Conservation (phyloP, 1,140 invertebrate species). For the Bradynema listronoti region DNA sequence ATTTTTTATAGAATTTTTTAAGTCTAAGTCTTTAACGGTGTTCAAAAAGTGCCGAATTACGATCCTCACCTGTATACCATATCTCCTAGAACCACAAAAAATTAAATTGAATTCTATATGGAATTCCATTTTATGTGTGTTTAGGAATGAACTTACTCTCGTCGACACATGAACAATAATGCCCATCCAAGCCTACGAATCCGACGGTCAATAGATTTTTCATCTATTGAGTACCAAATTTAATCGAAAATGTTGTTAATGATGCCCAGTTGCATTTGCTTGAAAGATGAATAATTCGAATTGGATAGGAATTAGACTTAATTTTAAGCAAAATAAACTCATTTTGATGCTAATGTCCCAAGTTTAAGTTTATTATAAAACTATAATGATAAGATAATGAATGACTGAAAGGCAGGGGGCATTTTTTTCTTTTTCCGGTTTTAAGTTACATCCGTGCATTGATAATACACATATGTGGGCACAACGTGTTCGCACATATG, state of each 20-base stretch:
- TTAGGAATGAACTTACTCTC: constrained; percentile 2
- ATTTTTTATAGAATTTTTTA: not conserved
- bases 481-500: too few species aligned
- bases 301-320: too few species aligned
- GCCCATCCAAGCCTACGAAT: constrained; percentile 9
- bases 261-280: not conserved
- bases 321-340: too few species aligned
- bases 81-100: constrained; percentile 11
- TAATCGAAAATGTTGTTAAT: not conserved
- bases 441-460: too few species aligned
- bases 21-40: not conserved
- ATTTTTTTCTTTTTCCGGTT: too few species aligned
- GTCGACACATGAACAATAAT: constrained; percentile 9
- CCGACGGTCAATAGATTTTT: not conserved
- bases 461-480: too few species aligned
- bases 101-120: too few species aligned
- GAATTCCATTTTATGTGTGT: not conserved
- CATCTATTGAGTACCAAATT: not conserved
- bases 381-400: too few species aligned
- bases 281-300: not conserved
- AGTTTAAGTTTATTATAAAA: too few species aligned
- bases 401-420: too few species aligned
- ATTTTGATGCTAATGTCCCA: too few species aligned
- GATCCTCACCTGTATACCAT: constrained; percentile 5
- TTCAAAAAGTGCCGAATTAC: constrained; percentile 6